Evolutionary conservation across 2,113 vertebrate genomes (phyloP).

Genomic region (Apus apus): DNA sequence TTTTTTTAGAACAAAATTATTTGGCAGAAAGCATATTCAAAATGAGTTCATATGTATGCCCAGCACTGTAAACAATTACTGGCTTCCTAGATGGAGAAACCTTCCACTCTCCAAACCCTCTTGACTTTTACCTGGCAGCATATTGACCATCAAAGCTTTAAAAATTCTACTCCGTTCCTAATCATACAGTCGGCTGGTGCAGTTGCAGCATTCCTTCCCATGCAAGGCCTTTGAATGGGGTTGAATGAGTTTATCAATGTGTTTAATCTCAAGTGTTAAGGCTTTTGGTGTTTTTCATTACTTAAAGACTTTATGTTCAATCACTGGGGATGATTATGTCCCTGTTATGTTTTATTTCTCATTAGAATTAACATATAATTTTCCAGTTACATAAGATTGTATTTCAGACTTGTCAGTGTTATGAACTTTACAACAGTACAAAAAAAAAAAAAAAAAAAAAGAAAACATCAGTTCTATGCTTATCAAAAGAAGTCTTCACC

Average conservation of each 20-base stretch:
- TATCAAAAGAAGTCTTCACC: not conserved
- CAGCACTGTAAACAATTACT: not conserved
- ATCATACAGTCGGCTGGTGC: not conserved
- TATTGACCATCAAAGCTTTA: not conserved
- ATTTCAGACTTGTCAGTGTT: not conserved
- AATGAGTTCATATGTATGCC: not conserved
- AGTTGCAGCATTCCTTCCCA: accelerated
- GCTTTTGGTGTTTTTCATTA: not conserved
- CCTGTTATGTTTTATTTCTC: not conserved
- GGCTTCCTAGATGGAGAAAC: not conserved
- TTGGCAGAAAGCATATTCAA: not conserved
- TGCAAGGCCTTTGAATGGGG: not conserved
- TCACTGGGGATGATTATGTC: not conserved
- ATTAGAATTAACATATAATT: not conserved
- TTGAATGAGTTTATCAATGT: not conserved
- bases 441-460: not conserved
- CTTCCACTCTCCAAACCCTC: not conserved
- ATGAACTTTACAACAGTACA: not conserved
- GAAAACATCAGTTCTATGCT: accelerated
- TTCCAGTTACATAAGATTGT: accelerated
- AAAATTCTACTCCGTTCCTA: not conserved
- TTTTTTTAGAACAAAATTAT: not conserved
- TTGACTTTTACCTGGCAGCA: not conserved
- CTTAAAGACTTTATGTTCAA: not conserved
- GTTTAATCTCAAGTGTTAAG: not conserved